Base-by-base conservation (phyloP, 2,797 vertebrate species). In the Odontamblyopus rebecca region DNA sequence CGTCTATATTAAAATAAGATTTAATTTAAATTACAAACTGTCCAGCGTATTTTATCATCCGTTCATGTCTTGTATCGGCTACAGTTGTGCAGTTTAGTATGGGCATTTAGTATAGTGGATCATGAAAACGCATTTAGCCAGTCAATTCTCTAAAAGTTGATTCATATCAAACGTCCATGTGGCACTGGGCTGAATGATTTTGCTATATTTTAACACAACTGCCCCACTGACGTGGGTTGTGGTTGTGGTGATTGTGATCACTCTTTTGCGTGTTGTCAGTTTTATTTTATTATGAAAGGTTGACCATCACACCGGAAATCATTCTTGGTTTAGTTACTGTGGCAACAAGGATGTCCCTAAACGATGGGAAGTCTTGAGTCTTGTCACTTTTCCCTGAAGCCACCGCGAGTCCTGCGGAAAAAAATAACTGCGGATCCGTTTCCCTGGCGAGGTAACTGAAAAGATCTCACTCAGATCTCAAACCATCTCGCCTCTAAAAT, bases 311-410 rank as follows among this genome's bases (percentile, higher is more conserved):
- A 73, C 68, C 82, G 91, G 90, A 91, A 82, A 44, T 50, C 11
- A 2, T 50, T 68, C 44, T 48, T 27, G 19, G 71, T 60, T 51
- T 88, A 75, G 86, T 90, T 90, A 85, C 89, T 89, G 89, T 89
- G 86, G 88, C 85, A 90, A 92, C 89, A 79, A 67, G 80, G 82
- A 82, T 90, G 85, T 89, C 80, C 80, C 78, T 87, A 67, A 67
- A 67, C 48, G 65, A 53, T 67, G 65, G 15, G 62, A 27, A 68
- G 72, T 80, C 80, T 65, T 88, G 89, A 68, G 72, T 80, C 80
- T 65, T 88, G 89, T 87, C 83, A 86, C 82, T 68, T 77, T 85
- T 83, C 82, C 80, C 80, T 73, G 78, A 76, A 80, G 79, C 79
- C 76, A 48, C 79, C 13, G 51, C 63, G 78, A 76, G 82, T 71